Evolutionary conservation across 2,113 vertebrate species (phyloP), one percentile per base, ranked within the genome.

Genomic region (Hystrix brachyura): DNA sequence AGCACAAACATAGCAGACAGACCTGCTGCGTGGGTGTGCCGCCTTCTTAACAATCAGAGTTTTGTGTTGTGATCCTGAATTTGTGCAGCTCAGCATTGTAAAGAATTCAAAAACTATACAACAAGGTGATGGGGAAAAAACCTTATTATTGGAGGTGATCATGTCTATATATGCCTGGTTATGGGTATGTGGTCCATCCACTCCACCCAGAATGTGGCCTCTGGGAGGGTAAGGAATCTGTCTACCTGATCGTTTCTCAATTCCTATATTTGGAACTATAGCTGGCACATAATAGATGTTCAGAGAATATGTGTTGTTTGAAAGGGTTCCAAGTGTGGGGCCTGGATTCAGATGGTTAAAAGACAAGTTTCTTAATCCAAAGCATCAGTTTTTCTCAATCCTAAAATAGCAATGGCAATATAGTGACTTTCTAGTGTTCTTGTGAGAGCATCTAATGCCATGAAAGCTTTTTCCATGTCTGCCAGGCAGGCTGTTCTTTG

Each of bases 1-100:
- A 43, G 76, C 60, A 57, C 89, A 95, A 96, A 95, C 91, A 94
- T 15, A 29, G 91, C 71, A 72, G 90, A 94, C 27, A n/a, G 90
- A 81, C 96, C 96, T 71, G 76, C 95, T 85, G 94, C 15, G 94
- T 94, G 95, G 95, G 59, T 64, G 69, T 84, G 80, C 90, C 1
- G 32, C 92, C 67, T 92, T 94, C 92, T 65, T 65, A 84, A 81
- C 80, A 29, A 91, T 83, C 82, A n/a, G 86, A 59, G 25, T 10
- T 91, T 90, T 83, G 93, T 69, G 62, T 83, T 80, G 82, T 76
- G 93, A 94, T 67, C 25, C 0, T 53, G 74, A 71, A 51, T 57
- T 72, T 96, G 53, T 64, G 69, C 46, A 81, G 65, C 17, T 72
- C 0, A 2, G 59, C 53, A 3, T 87, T 60, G 72, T 87, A 92